Base-by-base conservation (phyloP, 2,113 vertebrate genomes). In the Serilophus lunatus region DNA sequence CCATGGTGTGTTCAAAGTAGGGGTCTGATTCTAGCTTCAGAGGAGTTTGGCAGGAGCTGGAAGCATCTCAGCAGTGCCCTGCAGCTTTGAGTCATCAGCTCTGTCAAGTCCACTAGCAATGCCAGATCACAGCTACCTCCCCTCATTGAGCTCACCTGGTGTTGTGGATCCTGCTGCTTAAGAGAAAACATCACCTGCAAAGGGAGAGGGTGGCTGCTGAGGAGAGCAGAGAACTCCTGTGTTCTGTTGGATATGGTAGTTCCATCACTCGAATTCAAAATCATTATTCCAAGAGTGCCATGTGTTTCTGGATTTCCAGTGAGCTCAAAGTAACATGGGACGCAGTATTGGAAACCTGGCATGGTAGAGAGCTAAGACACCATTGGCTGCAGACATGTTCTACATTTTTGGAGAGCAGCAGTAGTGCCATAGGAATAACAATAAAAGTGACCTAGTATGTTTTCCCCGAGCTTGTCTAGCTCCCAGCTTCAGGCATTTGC, bases 71-170 rank as follows among this genome's bases (percentile, higher is more conserved):
- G 22, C 3, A 1, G 36, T 69, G 18, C 15, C 45, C 15, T 35
- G 28, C 15, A 69, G 24, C n/a, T 82, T 63, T 7, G 5, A 68
- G 13, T 51, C 60, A 42, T 12, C 47, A 85, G 12, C 31, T 47
- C 18, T 53, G 50, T 23, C 5, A 70, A 63, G 18, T 51, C 23
- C 65, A 42, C 29, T 35, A 11, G 10, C 50, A 75, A 33, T 16
- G 16, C 12, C 15, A 54, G 45, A 35, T 9, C 18, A 42, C 12
- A 80, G 49, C 5, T 3, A 1, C 10, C 26, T 70, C 25, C 22
- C 7, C 5, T 56, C 14, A 17, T 16, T 51, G 24, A 77, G 40
- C 38, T 69, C 0, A 0, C 6, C 44, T 2, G 6, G 19, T 9
- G 7, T 5, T 10, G 26, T 15, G 45, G 8, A 7, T 57, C 20